phyloP scores from a whole-genome alignment of 2,113 vertebrate species.

The Thermophis baileyi region DNA sequence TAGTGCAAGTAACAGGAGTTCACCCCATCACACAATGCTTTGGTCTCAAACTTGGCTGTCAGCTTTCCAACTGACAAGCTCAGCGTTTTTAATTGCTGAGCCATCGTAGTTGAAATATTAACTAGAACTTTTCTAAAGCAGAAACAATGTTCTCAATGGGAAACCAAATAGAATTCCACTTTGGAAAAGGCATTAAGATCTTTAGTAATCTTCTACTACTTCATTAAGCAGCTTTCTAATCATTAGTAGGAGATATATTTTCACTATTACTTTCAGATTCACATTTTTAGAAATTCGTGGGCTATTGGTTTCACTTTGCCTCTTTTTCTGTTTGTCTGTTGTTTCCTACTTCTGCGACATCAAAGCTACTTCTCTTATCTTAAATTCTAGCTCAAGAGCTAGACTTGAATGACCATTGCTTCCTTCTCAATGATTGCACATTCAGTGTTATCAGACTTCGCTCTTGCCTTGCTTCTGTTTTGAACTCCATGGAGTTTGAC shows the following conservation, averaged over 20 bases:
- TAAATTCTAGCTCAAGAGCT: background rate
- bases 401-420: background rate
- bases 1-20: background rate
- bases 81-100: background rate
- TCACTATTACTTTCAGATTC: background rate
- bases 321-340: background rate
- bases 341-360: background rate
- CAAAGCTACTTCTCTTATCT: background rate
- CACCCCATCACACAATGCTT: background rate
- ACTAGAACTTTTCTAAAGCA: background rate
- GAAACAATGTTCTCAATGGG: background rate
- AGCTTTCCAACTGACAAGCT: background rate
- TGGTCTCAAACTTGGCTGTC: background rate
- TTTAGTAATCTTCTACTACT: background rate
- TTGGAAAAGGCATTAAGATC: background rate
- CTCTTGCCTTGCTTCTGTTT: background rate
- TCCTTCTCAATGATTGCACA: background rate
- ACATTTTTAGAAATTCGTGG: background rate
- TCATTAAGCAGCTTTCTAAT: fast-evolving
- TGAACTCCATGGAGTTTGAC: background rate
- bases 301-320: background rate
- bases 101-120: background rate
- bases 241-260: background rate
- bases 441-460: background rate
- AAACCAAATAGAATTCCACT: background rate